Percentiles rank a stretch among this genome's conserved stretches.
These are phyloP conservation scores for Saturnia japonica DNA, from an alignment of 2,888 invertebrate species.

Conservation along the genomic window DNA sequence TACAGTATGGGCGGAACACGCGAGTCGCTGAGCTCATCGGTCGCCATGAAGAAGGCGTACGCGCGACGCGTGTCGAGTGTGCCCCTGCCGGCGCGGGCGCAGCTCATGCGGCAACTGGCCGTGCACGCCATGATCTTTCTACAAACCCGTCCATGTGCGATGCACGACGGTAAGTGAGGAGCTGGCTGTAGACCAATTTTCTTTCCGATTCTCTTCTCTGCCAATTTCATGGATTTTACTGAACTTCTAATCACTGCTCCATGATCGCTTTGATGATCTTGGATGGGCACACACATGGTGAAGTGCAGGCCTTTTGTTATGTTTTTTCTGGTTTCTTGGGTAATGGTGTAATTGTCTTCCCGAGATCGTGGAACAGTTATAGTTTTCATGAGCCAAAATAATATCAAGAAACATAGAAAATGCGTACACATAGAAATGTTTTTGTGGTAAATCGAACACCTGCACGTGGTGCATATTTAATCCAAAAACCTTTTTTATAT, in stretches of 20 bases:
- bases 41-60: constrained; percentile 60
- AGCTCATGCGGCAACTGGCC: constrained; percentile 76
- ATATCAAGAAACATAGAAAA: neutral
- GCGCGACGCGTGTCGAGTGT: constrained; percentile 70
- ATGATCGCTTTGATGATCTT: too few species aligned
- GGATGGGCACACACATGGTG: too few species aligned
- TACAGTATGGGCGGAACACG: constrained; percentile 34
- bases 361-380: neutral
- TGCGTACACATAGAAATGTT: neutral
- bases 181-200: neutral
- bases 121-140: constrained; percentile 87
- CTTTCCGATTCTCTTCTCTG: neutral
- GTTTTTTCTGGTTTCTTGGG: too few species aligned
- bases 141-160: constrained; percentile 72
- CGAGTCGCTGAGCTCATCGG: constrained; percentile 42
- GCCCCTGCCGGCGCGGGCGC: constrained; percentile 63
- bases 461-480: neutral
- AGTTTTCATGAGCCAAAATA: neutral
- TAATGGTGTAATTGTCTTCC: neutral
- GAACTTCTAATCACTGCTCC: too few species aligned
- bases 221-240: too few species aligned
- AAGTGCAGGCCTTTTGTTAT: neutral
- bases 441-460: neutral
- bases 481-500: neutral
- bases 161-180: constrained; percentile 51